Evolutionary conservation across 2,888 invertebrate genomes (phyloP).

Genomic region (Caenorhabditis japonica): DNA sequence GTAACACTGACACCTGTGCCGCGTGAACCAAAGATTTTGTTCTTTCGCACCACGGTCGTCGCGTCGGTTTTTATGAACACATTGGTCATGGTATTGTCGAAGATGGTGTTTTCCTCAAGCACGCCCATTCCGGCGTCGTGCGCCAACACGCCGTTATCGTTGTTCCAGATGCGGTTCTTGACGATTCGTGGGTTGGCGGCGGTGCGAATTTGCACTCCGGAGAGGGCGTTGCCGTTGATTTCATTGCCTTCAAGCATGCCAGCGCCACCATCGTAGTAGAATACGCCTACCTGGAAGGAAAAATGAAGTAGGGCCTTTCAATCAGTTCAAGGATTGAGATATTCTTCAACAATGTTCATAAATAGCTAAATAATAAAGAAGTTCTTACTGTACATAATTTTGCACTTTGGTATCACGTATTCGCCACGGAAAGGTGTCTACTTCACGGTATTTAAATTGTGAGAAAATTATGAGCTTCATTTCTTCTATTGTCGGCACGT

Average conservation of each 20-base stretch:
- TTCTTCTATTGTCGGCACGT: no score
- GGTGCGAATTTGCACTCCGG: conserved; percentile 97
- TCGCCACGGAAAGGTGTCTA: no score
- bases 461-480: no score
- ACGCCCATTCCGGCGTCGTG: conserved; percentile 96
- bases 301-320: background rate
- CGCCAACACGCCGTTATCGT: conserved; percentile 97
- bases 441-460: no score
- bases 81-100: conserved; percentile 99
- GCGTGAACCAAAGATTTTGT: conserved; percentile 73
- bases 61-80: conserved; percentile 99
- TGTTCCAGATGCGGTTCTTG: conserved; percentile 99
- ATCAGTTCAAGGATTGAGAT: no score
- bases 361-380: no score
- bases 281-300: conserved; percentile 85
- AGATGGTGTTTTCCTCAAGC: conserved; percentile 91
- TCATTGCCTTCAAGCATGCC: conserved; percentile 98
- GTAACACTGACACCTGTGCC: conserved; percentile 91
- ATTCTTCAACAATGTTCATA: no score
- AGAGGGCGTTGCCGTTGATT: conserved; percentile 98
- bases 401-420: no score
- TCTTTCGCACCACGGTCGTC: conserved; percentile 88
- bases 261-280: conserved; percentile 99
- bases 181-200: conserved; percentile 97
- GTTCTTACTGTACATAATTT: no score